Evolutionary conservation across 2,888 invertebrate species (phyloP).

Genomic region (Nephrotoma flavescens): DNA sequence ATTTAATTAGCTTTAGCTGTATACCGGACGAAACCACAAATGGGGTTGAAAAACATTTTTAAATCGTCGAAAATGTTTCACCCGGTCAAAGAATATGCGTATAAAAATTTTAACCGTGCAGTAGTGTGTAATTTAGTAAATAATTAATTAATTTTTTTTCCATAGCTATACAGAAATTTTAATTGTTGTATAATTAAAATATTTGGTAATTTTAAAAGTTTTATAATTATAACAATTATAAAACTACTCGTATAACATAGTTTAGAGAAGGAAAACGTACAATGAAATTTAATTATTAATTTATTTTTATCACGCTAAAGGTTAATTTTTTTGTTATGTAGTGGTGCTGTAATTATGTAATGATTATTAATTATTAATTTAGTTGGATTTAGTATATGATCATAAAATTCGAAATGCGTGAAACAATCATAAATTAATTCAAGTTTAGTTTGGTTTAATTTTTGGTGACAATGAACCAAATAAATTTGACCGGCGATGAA

Average conservation of each 20-base stretch:
- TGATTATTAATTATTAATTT: not conserved
- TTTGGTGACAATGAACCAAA: no score
- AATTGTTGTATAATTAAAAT: not conserved
- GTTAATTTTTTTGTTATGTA: not conserved
- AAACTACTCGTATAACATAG: not conserved
- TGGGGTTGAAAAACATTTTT: not conserved
- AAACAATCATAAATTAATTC: not conserved
- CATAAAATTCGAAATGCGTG: not conserved
- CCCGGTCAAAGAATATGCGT: not conserved
- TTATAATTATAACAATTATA: not conserved
- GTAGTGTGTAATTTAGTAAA: not conserved
- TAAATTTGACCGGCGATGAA: no score
- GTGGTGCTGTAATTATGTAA: not conserved
- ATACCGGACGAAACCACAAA: not conserved
- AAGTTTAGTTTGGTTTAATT: not conserved
- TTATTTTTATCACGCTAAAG: not conserved
- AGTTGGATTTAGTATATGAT: not conserved
- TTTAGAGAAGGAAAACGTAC: not conserved
- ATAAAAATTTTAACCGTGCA: not conserved
- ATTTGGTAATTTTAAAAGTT: not conserved
- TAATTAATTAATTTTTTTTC: not conserved
- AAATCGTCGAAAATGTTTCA: not conserved
- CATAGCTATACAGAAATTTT: not conserved
- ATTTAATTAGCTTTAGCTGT: not conserved
- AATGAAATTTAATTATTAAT: not conserved